Conservation (phyloP, 2,113 vertebrate species). For the Leiothrix lutea region DNA sequence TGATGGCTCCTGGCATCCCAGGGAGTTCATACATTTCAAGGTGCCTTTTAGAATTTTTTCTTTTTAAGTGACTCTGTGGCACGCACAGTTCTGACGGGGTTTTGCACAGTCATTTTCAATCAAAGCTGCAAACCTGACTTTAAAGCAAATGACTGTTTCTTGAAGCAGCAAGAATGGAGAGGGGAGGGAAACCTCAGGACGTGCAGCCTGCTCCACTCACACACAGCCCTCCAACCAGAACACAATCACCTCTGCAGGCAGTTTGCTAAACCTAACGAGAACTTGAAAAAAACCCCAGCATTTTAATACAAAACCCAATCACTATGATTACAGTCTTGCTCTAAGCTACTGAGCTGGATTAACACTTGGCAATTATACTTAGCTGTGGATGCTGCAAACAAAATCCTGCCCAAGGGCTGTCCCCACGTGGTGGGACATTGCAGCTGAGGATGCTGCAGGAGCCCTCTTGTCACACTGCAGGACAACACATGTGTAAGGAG, state of each 20-base stretch:
- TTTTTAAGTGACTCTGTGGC: not conserved
- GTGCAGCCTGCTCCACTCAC: not conserved
- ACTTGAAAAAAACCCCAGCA: not conserved
- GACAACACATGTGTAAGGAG: conserved; percentile 43
- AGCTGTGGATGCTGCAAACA: not conserved
- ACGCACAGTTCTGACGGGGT: not conserved
- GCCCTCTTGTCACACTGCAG: fast-evolving
- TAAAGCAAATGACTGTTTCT: not conserved
- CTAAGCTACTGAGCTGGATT: not conserved
- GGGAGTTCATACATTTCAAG: not conserved
- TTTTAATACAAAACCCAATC: not conserved
- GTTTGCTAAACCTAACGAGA: not conserved
- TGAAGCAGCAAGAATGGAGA: not conserved
- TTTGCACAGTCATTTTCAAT: conserved; percentile 45
- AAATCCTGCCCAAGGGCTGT: not conserved
- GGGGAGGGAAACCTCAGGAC: not conserved
- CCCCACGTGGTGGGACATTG: not conserved
- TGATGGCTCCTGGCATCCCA: not conserved
- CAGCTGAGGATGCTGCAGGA: not conserved
- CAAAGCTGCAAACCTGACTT: conserved; percentile 17
- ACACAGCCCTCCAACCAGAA: not conserved
- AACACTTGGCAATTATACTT: not conserved
- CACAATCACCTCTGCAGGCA: not conserved
- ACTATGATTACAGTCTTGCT: not conserved
- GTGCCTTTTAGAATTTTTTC: not conserved